These are phyloP conservation scores for Rattus norvegicus DNA, from an alignment of 2,113 vertebrate genomes.

Conservation along the genomic window DNA sequence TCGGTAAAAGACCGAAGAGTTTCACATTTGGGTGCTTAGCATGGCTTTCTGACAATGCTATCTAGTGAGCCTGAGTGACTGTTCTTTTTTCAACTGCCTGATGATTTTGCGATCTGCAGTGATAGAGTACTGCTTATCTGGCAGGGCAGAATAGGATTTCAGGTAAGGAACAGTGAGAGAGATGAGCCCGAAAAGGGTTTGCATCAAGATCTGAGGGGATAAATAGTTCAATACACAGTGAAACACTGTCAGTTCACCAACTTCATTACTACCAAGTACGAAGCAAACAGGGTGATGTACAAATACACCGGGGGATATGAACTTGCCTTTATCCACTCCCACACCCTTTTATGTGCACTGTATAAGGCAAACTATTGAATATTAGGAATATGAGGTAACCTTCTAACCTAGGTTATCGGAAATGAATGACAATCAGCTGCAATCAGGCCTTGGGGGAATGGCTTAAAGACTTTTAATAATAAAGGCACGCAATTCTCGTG, in stretches of 20 bases:
- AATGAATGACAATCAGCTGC: not conserved
- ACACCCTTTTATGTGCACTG: not conserved
- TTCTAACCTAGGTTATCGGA: not conserved
- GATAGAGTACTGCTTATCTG: constrained; percentile 78
- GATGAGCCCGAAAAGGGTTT: constrained; percentile 81
- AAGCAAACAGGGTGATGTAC: not conserved
- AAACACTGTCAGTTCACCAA: constrained; percentile 69
- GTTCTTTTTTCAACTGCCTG: constrained; percentile 82
- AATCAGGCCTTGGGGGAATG: not conserved
- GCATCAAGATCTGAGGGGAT: constrained; percentile 78
- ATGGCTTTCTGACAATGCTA: constrained; percentile 82
- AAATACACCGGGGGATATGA: constrained; percentile 59
- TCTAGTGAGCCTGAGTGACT: constrained; percentile 73
- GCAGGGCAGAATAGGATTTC: constrained; percentile 82
- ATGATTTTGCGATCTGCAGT: constrained; percentile 66
- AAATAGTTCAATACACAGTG: not conserved
- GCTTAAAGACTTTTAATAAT: not conserved
- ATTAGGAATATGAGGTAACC: not conserved
- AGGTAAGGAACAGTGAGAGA: constrained; percentile 88
- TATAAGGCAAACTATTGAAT: not conserved
- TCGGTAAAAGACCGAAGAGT: constrained; percentile 83
- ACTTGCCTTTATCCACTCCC: not conserved
- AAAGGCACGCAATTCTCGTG: not conserved
- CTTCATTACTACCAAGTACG: constrained; percentile 49
- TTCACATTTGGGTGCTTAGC: constrained; percentile 78